phyloP scores from a whole-genome alignment of 2,113 vertebrate genomes.

The Pelecanus crispus region DNA sequence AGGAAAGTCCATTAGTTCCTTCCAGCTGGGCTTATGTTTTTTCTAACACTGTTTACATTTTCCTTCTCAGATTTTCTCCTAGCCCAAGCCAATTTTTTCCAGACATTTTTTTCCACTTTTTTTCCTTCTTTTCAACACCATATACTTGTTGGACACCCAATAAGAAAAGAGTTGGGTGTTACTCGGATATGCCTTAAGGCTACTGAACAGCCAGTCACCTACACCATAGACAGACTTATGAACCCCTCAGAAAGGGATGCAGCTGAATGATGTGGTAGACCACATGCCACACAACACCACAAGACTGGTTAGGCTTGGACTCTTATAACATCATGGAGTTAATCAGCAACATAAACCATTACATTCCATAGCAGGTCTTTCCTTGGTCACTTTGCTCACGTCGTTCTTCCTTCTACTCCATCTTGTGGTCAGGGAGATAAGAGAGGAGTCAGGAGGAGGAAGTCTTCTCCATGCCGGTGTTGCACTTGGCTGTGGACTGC shows the following conservation, averaged over 20 bases:
- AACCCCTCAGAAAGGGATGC: background rate
- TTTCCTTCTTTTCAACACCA: background rate
- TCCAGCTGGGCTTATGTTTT: background rate
- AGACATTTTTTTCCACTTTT: background rate
- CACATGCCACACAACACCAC: background rate
- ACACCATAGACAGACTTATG: background rate
- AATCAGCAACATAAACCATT: background rate
- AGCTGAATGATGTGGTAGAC: rapidly evolving
- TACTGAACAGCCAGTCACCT: background rate
- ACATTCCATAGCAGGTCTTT: background rate
- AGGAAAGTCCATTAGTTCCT: background rate
- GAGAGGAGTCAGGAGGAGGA: background rate
- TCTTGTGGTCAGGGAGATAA: background rate
- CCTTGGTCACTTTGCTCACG: background rate
- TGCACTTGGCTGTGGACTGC: background rate
- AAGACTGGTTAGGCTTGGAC: background rate
- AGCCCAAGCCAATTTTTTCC: background rate
- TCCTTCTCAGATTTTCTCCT: background rate
- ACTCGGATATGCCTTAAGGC: background rate
- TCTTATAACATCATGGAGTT: background rate
- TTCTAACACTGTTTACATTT: background rate
- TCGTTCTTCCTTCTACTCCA: background rate
- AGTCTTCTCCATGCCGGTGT: background rate
- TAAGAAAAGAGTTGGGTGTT: background rate
- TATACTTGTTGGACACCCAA: background rate